phyloP scores from a whole-genome alignment of 2,797 vertebrate species.

The Smutsia gigantea region DNA sequence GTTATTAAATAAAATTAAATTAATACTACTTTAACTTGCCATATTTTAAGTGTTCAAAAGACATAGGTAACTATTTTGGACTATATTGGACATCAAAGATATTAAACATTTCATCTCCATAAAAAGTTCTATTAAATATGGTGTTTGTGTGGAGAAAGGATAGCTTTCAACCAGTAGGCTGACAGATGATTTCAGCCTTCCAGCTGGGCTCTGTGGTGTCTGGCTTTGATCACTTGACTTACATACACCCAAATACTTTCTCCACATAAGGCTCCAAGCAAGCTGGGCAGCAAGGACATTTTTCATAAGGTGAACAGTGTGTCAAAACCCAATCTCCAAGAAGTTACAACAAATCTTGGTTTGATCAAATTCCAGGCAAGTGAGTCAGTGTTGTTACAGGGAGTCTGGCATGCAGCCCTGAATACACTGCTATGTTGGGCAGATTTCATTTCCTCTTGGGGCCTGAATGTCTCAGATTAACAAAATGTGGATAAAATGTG shows the following conservation, averaged over 20 bases:
- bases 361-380: not conserved
- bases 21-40: not conserved
- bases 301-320: not conserved
- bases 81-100: not conserved
- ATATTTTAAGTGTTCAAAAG: not conserved
- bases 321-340: not conserved
- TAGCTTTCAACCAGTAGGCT: not conserved
- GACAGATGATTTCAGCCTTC: rapidly evolving
- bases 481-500: not conserved
- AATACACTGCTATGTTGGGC: too few species aligned
- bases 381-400: not conserved
- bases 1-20: not conserved
- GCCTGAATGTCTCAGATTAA: not conserved
- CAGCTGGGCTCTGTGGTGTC: rapidly evolving
- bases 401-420: not conserved
- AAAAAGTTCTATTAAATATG: not conserved
- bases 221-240: rapidly evolving
- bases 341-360: not conserved
- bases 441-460: not conserved
- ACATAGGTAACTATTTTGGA: not conserved
- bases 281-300: not conserved
- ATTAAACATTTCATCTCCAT: not conserved
- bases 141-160: not conserved
- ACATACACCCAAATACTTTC: not conserved
- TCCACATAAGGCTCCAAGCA: not conserved